A percentile compares a stretch with the other conserved stretches of the same genome.
phyloP scores from a whole-genome alignment of 2,888 invertebrate species.

The Pyrgus malvae region DNA sequence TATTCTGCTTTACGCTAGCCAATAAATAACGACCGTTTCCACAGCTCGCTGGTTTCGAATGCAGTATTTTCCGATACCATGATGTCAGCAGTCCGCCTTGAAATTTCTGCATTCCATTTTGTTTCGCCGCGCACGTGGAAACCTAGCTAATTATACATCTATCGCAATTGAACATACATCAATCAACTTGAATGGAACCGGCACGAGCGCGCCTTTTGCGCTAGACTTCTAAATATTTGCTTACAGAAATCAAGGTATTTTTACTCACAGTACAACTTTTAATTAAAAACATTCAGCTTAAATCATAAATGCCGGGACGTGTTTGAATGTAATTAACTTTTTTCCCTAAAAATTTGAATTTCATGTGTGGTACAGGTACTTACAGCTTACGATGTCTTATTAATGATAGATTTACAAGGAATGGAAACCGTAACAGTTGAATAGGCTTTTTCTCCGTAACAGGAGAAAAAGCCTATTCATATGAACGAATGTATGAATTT shows the following conservation, averaged over 20 bases:
- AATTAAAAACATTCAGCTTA: conserved; percentile 14
- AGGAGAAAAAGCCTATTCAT: too few species aligned
- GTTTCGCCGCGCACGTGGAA: conserved; percentile 55
- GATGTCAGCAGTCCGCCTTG: conserved; percentile 67
- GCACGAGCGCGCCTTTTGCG: conserved; percentile 19
- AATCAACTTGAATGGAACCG: conserved; percentile 44
- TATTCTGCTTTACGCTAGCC: conserved; percentile 15
- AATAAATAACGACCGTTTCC: conserved; percentile 39
- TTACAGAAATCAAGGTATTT: conserved; percentile 7
- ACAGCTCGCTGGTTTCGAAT: conserved; percentile 34
- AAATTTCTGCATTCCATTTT: conserved; percentile 54
- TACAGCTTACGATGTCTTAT: background rate
- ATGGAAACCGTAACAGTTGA: too few species aligned
- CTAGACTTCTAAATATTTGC: conserved; percentile 23
- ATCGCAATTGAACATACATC: conserved; percentile 56
- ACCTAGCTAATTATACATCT: conserved; percentile 47
- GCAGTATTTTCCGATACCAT: conserved; percentile 50
- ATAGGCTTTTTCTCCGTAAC: too few species aligned
- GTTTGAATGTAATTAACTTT: conserved; percentile 5
- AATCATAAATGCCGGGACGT: conserved; percentile 1
- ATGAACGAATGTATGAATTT: too few species aligned
- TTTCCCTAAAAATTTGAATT: background rate
- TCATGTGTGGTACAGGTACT: too few species aligned
- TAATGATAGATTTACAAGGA: conserved; percentile 1
- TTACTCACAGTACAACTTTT: conserved; percentile 4